Percentiles rank a stretch among this genome's conserved stretches.
These are phyloP conservation scores for Mormyrus lacerda DNA, from an alignment of 2,113 vertebrate genomes.

Conservation along the genomic window DNA sequence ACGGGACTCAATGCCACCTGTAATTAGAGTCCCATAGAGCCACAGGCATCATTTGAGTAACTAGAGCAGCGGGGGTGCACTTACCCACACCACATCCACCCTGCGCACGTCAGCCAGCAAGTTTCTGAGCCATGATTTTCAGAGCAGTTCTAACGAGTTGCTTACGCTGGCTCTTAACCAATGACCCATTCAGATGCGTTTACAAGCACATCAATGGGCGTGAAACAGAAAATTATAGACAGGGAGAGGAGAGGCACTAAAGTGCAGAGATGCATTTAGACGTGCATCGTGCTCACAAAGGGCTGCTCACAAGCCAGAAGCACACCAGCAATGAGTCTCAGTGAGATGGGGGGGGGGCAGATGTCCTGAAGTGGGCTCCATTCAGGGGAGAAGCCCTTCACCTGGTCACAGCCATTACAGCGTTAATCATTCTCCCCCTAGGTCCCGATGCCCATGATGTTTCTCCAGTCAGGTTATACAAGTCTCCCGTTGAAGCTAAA, in stretches of 20 bases:
- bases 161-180: background rate
- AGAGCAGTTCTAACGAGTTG: background rate
- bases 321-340: background rate
- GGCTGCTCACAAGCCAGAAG: background rate
- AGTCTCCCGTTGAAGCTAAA: background rate
- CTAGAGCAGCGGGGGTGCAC: background rate
- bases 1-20: background rate
- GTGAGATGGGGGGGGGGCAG: background rate
- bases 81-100: too few relatives aligned
- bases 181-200: background rate
- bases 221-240: background rate
- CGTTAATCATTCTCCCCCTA: background rate
- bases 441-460: background rate
- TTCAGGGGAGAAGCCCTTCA: background rate
- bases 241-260: background rate
- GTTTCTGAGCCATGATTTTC: background rate
- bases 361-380: background rate
- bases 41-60: background rate
- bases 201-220: background rate
- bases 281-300: background rate
- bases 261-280: background rate
- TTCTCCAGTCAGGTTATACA: background rate
- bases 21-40: background rate
- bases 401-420: background rate
- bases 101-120: background rate